Base-by-base conservation (phyloP, 2,888 invertebrate species). In the Melieria picta region DNA sequence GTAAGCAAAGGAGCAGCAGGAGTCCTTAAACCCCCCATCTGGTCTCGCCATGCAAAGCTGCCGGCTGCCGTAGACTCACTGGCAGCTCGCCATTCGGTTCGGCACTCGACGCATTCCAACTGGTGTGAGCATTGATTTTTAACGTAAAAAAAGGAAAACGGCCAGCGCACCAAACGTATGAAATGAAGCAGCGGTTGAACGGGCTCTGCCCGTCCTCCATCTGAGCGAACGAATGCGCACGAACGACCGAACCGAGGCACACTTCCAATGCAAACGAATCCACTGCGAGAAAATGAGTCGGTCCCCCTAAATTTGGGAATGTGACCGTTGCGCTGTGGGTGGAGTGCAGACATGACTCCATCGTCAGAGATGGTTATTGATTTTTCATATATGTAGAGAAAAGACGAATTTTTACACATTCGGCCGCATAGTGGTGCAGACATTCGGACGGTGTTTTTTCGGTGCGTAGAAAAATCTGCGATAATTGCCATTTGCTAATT, bases 311-410 rank as follows among this genome's bases (percentile, higher is more conserved):
- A 60, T 67, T 67, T 67, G 67, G 67, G 67, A 58, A 67, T 67
- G 67, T 67, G 67, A 47, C 61, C 9, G 62, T 48, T 62, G 55
- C 62, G 69, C 56, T 65, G 57, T 63, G 57, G 65, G 57, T 73
- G 61, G 61, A 74, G 71, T 69, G 50, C 63, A 65, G 70, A 52
- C 60, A 69, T 69, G 65, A 72, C 72, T 72, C 72, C 72, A 72
- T 72, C 72, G 67, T 65, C 72, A 72, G 65, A 70, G 77, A 78
- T 76, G 76, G 74, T 74, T 84, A 84, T 84, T 81, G 83, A 84
- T 84, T 84, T 84, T 83, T 77, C 78, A 77, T 79, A 77, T 78
- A 30, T 30, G 30, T 30, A 78, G 79, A 79, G 79, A 79, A 77
- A 78, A 74, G 73, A 69, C 61, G 62, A 74, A 71, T 72, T 74